Evolutionary conservation across 2,888 invertebrate species (phyloP), one percentile per base, ranked within the genome.

Genomic region (Rhopalosiphum nymphaeae): DNA sequence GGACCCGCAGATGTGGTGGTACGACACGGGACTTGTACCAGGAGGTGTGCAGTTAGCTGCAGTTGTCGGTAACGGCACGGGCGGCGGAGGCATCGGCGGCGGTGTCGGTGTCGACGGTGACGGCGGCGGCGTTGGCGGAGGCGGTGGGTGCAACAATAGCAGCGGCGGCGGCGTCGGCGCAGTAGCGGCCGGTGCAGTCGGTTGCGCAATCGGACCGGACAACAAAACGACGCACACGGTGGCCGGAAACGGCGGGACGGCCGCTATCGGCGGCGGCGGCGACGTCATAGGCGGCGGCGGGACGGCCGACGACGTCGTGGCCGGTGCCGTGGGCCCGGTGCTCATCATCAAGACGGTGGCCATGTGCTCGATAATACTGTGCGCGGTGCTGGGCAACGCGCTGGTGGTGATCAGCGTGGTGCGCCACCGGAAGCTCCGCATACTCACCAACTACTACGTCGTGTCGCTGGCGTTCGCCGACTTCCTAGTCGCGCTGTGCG

Each of bases 381-480:
- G 98, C 95, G 99, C 99, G 57, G 97, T 98, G 42, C 97, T 99
- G 94, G 99, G 99, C 93, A 99, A 99, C 96, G 98, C 98, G 4
- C 96, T 99, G 95, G 99, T 99, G 95, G 98, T 98, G 95, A 97
- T 98, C 95, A 97, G 97, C 95, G 98, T 98, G 53, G 97, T 98
- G 95, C 97, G 98, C 89, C 98, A 98, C 96, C 97, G 98, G 88
- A 97, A 98, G 95, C 96, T 98, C 3, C 97, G 98, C 89, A 98
- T 98, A 95, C 98, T 98, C 95, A 99, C 99, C 91, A 99, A 99
- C 96, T 99, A 98, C 96, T 99, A 99, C 97, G 98, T 99, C 95
- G 99, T 99, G 95, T 98, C 98, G 92, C 96, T 99, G 94, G 99
- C 99, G 2, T 97, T 98, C 95, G 99, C 99, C 84, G 99, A 99